Percentiles rank a stretch among this genome's conserved stretches.
phyloP scores from a whole-genome alignment of 2,113 vertebrate species.

The Spermophilus dauricus region DNA sequence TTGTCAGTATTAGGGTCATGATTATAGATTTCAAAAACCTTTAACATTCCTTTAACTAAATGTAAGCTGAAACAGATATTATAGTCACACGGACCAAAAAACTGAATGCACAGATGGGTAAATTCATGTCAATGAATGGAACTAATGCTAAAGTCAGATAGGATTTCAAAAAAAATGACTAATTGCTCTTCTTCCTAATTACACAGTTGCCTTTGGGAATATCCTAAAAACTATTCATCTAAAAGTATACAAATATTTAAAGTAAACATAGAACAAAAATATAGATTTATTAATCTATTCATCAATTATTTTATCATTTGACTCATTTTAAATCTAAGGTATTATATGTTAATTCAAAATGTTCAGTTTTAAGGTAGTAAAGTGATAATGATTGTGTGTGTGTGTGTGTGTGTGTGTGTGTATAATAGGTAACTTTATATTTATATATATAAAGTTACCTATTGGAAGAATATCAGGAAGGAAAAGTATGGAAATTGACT shows the following conservation, averaged over 20 bases:
- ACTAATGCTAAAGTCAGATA: not conserved
- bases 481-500: not conserved
- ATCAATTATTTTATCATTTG: not conserved
- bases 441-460: not conserved
- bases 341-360: conserved; percentile 24
- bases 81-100: not conserved
- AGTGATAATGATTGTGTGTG: not conserved
- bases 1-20: not conserved
- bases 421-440: too few species aligned
- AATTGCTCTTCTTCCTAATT: not conserved
- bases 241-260: not conserved
- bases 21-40: not conserved
- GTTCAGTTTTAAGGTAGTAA: not conserved
- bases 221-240: not conserved
- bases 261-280: not conserved
- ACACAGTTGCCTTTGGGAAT: not conserved
- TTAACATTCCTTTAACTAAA: not conserved
- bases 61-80: not conserved
- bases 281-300: not conserved
- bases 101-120: too few species aligned
- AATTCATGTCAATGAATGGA: not conserved
- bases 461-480: not conserved
- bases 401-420: too few species aligned
- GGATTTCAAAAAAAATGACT: not conserved
- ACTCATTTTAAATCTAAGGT: not conserved